Evolutionary conservation across 2,113 vertebrate genomes (phyloP).

Genomic region (Odontophorus gujanensis): DNA sequence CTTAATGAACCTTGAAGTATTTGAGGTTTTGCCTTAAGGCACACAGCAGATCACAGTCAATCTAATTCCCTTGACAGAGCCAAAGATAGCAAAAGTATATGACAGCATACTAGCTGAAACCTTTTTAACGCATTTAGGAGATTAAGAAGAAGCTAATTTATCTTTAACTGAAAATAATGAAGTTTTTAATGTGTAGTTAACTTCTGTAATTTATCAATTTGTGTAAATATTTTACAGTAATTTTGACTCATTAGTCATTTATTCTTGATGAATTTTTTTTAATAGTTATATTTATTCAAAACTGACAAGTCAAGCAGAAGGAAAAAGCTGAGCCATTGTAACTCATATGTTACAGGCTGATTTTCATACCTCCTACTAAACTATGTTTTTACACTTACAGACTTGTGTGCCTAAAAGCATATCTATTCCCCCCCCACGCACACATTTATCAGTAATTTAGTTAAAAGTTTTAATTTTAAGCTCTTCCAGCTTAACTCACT

Average conservation of each 20-base stretch:
- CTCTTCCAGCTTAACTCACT: neutral
- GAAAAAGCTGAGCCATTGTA: neutral
- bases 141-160: conserved; percentile 10
- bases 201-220: conserved; percentile 6
- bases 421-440: neutral
- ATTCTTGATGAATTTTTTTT: conserved; percentile 9
- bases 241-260: neutral
- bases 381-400: neutral
- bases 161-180: neutral
- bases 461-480: conserved; percentile 6
- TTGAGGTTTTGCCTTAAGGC: conserved; percentile 60
- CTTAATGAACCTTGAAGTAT: conserved; percentile 48
- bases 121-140: conserved; percentile 6
- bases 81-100: neutral
- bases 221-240: conserved; percentile 6
- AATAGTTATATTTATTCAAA: neutral
- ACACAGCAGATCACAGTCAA: neutral
- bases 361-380: neutral
- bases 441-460: neutral
- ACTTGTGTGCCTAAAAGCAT: neutral
- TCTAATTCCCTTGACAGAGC: neutral
- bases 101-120: neutral
- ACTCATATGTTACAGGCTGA: neutral
- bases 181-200: neutral
- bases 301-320: neutral